A percentile compares a stretch with the other conserved stretches of the same genome.
Conservation (phyloP, 1,140 invertebrate species). For the Drosophila sp. region DNA sequence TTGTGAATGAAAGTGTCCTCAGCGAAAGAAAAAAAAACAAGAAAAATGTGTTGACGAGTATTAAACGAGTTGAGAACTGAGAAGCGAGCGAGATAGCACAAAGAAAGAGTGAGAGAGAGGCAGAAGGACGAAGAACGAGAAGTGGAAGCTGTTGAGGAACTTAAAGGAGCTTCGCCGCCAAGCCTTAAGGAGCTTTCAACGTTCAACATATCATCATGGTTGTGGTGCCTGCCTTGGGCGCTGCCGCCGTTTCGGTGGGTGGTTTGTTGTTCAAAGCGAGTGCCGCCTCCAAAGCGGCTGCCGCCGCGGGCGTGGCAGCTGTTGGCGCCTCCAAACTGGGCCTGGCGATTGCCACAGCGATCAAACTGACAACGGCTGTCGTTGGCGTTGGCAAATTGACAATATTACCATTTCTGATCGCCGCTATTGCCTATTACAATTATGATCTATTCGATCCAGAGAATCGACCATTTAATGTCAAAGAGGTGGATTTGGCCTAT, state of each 20-base stretch:
- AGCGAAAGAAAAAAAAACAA: not conserved
- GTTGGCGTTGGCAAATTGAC: slow-evolving; percentile 89
- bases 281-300: slow-evolving; percentile 73
- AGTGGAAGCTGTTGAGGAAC: not conserved
- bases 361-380: slow-evolving; percentile 89
- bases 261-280: slow-evolving; percentile 80
- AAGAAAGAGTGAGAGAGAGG: not conserved
- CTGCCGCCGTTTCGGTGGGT: slow-evolving; percentile 76
- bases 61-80: not conserved
- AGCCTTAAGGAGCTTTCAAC: not conserved
- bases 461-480: slow-evolving; percentile 90
- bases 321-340: slow-evolving; percentile 80
- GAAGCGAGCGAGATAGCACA: not conserved
- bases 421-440: slow-evolving; percentile 92
- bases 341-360: slow-evolving; percentile 86
- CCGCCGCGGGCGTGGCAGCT: slow-evolving; percentile 70
- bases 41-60: slow-evolving; percentile 33
- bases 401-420: slow-evolving; percentile 91
- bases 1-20: slow-evolving; percentile 44
- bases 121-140: not conserved
- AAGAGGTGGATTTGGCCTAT: slow-evolving; percentile 88
- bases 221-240: slow-evolving; percentile 71
- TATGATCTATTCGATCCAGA: slow-evolving; percentile 95
- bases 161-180: not conserved
- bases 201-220: slow-evolving; percentile 62